Conservation (phyloP, 2,113 vertebrate genomes). For the Oreotrochilus melanogaster region DNA sequence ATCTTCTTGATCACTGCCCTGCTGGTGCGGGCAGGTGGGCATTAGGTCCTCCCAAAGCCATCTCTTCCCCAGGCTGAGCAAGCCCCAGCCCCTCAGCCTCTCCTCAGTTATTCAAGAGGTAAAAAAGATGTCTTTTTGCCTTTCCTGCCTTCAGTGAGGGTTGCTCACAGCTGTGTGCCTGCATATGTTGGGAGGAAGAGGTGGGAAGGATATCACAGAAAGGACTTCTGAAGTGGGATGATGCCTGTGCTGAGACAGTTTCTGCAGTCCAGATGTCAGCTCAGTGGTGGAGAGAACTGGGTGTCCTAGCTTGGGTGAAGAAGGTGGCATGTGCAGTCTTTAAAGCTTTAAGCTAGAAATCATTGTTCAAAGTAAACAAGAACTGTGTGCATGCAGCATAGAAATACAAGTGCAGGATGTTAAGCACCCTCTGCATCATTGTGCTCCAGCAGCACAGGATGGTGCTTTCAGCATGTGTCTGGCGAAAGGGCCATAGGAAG, state of each 20-base stretch:
- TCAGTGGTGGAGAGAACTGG: neutral
- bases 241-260: neutral
- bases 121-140: neutral
- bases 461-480: neutral
- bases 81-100: neutral
- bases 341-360: neutral
- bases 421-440: neutral
- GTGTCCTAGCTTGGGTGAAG: neutral
- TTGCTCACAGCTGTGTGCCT: rapidly evolving
- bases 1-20: neutral
- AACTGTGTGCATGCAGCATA: neutral
- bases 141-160: neutral
- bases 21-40: neutral
- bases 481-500: neutral
- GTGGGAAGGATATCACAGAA: neutral
- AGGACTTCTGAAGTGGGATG: neutral
- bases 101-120: neutral
- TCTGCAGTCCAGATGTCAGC: neutral
- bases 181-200: neutral
- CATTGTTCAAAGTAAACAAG: slow-evolving; percentile 4
- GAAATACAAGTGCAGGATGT: neutral
- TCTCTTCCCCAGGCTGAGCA: neutral
- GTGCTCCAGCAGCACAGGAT: neutral
- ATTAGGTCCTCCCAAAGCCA: neutral
- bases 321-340: neutral